These are phyloP conservation scores for Saiga tatarica DNA, from an alignment of 2,113 vertebrate species.

Conservation along the genomic window DNA sequence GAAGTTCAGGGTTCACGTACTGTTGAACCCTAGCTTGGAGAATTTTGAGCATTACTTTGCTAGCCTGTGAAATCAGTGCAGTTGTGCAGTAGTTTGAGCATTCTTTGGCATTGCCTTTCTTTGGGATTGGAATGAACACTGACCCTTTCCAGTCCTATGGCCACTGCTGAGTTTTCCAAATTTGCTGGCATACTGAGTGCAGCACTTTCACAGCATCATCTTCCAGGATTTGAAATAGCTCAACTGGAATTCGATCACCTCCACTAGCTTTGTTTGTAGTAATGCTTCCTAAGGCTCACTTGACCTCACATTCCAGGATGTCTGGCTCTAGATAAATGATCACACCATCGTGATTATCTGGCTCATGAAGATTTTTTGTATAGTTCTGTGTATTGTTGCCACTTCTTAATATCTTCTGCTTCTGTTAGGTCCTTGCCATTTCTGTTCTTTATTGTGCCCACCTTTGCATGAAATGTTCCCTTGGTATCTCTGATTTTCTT, in stretches of 20 bases:
- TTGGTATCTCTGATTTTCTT: not conserved
- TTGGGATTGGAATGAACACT: not conserved
- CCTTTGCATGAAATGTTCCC: not conserved
- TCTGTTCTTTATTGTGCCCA: not conserved
- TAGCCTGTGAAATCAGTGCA: not conserved
- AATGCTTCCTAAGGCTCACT: not conserved
- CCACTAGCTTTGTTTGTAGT: not conserved
- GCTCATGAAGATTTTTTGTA: not conserved
- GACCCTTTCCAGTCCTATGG: not conserved
- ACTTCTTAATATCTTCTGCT: not conserved
- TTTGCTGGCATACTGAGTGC: not conserved
- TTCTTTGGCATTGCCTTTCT: not conserved
- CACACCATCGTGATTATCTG: not conserved
- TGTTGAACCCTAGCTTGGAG: not conserved
- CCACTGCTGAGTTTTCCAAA: not conserved
- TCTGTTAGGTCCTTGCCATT: not conserved
- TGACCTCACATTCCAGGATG: not conserved
- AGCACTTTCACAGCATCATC: not conserved
- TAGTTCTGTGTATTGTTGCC: not conserved
- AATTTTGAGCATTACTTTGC: not conserved
- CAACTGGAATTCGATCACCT: not conserved
- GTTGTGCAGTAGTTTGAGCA: not conserved
- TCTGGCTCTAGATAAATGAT: not conserved
- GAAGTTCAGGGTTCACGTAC: not conserved
- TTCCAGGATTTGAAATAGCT: not conserved